Base-by-base conservation (phyloP, 2,888 invertebrate species). In the Chrysotoxum bicinctum region DNA sequence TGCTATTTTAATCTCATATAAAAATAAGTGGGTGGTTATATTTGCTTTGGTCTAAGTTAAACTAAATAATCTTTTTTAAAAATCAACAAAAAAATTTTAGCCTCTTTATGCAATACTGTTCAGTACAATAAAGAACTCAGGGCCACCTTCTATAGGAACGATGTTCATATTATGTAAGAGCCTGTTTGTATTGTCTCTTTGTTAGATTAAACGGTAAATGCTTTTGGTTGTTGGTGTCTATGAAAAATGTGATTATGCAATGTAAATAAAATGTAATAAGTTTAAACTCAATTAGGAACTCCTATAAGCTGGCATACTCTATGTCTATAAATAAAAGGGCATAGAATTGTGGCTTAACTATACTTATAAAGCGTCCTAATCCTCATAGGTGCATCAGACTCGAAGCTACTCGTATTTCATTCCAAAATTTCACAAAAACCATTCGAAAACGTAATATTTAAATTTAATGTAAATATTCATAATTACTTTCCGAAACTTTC, bases 401-500 rank as follows among this genome's bases (percentile, higher is more conserved):
- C 10, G 19, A 56, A 21, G 3, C 58, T n/a, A n/a, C n/a, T n/a
- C n/a, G n/a, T n/a, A 14, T 16, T 21, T 14, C 14, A 37, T 10
- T 4, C 14, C 37, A 3, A 19, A 37, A 58, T 21, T 21, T 14
- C 37, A 23, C 50, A 54, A 30, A 21, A 30, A 32, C 10, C 3
- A 26, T 60, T 45, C 16, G 16, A 45, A 30, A 62, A 16, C 43
- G 12, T 14, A 45, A 0, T 45, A 19, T 62, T 56, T 62, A 26
- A 62, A 45, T 45, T 43, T 45, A 60, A 37, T 60, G 37, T 12
- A 60, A 37, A 62, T 62, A 43, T 62, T 45, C 62, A 30, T 62
- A 62, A 62, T 62, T 62, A 62, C 62, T 62, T 62, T 45, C 26
- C 5, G 3, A 45, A 62, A 62, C 43, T 62, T 62, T 30, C 30